phyloP scores from a whole-genome alignment of 1,140 invertebrate species.

The Amyelois transitella region DNA sequence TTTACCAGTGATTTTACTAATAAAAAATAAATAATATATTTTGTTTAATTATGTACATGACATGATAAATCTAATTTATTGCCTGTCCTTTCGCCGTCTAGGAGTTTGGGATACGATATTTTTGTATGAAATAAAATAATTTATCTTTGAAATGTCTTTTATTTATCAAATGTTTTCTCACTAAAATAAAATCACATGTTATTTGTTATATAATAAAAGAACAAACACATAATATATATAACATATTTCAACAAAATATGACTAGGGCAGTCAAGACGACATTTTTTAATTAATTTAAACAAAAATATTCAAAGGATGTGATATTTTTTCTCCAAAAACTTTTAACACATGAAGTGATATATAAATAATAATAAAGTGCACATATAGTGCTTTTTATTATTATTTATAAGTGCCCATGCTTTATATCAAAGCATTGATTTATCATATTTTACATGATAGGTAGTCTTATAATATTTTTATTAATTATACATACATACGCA shows the following conservation, averaged over 20 bases:
- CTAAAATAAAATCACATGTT: slow-evolving; percentile 55
- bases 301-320: neutral
- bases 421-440: too few relatives aligned
- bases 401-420: too few relatives aligned
- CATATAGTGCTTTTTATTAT: too few relatives aligned
- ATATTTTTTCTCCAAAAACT: too few relatives aligned
- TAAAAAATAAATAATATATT: too few relatives aligned
- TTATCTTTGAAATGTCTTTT: slow-evolving; percentile 32
- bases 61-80: neutral
- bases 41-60: neutral
- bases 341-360: neutral
- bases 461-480: too few relatives aligned
- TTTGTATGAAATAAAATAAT: slow-evolving; percentile 11
- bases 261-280: slow-evolving; percentile 37
- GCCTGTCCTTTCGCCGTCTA: neutral
- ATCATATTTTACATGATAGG: too few relatives aligned
- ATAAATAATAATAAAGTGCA: too few relatives aligned
- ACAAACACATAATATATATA: slow-evolving; percentile 13
- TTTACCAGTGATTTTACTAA: too few relatives aligned
- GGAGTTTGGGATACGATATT: slow-evolving; percentile 5
- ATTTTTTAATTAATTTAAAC: slow-evolving; percentile 12
- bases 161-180: slow-evolving; percentile 44
- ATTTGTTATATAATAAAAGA: slow-evolving; percentile 20
- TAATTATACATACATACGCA: too few relatives aligned
- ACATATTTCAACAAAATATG: slow-evolving; percentile 31